Percentiles rank a stretch among this genome's conserved stretches.
Conservation (phyloP, 2,113 vertebrate species). For the Anas platyrhynchos region DNA sequence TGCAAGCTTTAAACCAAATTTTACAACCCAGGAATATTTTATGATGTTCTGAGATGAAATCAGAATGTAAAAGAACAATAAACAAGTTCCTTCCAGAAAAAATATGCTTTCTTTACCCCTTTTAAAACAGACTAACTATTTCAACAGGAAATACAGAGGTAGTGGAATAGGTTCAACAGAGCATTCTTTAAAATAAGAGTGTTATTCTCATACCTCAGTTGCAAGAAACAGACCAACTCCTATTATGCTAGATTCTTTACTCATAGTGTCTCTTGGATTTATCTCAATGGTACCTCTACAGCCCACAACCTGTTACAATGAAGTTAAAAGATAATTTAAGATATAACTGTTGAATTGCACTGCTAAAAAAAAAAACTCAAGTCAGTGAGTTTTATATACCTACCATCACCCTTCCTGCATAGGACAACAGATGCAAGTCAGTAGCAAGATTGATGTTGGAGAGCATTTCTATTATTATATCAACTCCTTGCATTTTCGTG, state of each 20-base stretch:
- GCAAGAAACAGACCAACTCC: conserved; percentile 80
- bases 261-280: conserved; percentile 89
- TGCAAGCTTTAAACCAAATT: background rate
- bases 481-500: conserved; percentile 76
- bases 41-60: background rate
- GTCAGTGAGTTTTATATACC: conserved; percentile 33
- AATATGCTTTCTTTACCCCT: background rate
- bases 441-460: conserved; percentile 89
- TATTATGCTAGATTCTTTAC: conserved; percentile 86
- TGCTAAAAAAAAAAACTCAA: background rate
- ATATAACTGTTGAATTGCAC: rapidly evolving
- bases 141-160: background rate
- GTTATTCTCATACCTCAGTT: conserved; percentile 78
- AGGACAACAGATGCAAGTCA: conserved; percentile 86
- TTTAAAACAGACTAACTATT: background rate
- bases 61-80: background rate
- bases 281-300: conserved; percentile 87
- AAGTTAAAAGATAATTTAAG: background rate
- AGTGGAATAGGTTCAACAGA: background rate
- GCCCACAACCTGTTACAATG: conserved; percentile 84
- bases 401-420: conserved; percentile 84
- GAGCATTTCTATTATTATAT: conserved; percentile 95
- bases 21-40: background rate
- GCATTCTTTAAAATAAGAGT: background rate
- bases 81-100: background rate